These are phyloP conservation scores for Chiroxiphia lanceolata DNA, from an alignment of 2,797 vertebrate genomes.

Conservation along the genomic window DNA sequence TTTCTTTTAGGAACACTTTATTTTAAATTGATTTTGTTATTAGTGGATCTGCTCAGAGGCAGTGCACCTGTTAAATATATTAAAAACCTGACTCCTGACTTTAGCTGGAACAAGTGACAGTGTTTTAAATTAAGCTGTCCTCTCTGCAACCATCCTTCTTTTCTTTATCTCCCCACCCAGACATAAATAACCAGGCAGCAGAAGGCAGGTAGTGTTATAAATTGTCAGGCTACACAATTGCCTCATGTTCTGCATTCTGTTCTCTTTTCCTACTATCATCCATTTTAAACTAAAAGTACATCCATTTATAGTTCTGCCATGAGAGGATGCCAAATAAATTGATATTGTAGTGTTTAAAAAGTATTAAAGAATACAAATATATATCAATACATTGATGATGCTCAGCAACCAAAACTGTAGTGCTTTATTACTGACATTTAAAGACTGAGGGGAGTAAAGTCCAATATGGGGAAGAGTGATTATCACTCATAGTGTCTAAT, in stretches of 20 bases:
- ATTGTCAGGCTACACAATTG: slow-evolving; percentile 62
- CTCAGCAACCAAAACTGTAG: background rate
- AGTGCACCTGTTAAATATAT: slow-evolving; percentile 23
- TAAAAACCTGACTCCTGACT: slow-evolving; percentile 55
- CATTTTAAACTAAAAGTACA: slow-evolving; percentile 63
- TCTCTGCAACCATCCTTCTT: slow-evolving; percentile 48
- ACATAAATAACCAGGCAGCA: slow-evolving; percentile 61
- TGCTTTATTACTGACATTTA: slow-evolving; percentile 20
- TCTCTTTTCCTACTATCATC: slow-evolving; percentile 40
- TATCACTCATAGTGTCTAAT: background rate
- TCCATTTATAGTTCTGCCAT: slow-evolving; percentile 10
- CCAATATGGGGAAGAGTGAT: background rate
- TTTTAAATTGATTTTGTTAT: slow-evolving; percentile 55
- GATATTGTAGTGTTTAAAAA: slow-evolving; percentile 9
- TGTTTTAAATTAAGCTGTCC: slow-evolving; percentile 67
- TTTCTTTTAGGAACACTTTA: slow-evolving; percentile 19
- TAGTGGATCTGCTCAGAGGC: slow-evolving; percentile 23
- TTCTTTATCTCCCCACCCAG: slow-evolving; percentile 57
- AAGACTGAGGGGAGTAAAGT: background rate
- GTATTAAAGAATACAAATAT: slow-evolving; percentile 46
- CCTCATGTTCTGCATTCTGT: slow-evolving; percentile 62
- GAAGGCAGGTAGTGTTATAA: slow-evolving; percentile 64
- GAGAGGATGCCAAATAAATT: slow-evolving; percentile 1
- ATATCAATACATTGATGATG: slow-evolving; percentile 6
- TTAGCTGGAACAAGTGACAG: slow-evolving; percentile 23